phyloP scores from a whole-genome alignment of 2,113 vertebrate genomes.

The Anser cygnoides region DNA sequence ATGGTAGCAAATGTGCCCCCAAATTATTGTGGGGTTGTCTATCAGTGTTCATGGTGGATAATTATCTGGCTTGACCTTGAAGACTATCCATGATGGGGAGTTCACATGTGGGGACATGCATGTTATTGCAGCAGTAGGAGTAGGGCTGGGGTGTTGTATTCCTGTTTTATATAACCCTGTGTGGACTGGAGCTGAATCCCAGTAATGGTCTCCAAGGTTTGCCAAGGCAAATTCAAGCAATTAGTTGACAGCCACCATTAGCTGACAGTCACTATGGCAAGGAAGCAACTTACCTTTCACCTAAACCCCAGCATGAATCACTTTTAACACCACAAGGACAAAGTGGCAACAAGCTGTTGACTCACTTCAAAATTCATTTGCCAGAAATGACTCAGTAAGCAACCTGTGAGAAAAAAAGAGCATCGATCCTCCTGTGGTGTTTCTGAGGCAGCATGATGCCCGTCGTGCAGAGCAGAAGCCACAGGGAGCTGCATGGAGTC shows the following conservation, averaged over 20 bases:
- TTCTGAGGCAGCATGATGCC: not conserved
- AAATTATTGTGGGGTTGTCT: not conserved
- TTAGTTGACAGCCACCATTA: not conserved
- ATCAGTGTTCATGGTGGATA: not conserved
- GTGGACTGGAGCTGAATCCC: not conserved
- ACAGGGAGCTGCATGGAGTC: not conserved
- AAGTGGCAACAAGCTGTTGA: not conserved
- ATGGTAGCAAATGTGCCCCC: not conserved
- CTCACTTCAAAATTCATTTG: not conserved
- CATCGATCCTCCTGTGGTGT: not conserved
- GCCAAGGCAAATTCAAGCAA: not conserved
- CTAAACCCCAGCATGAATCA: not conserved
- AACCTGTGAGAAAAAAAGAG: not conserved
- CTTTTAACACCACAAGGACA: not conserved
- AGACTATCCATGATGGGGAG: not conserved
- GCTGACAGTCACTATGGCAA: not conserved
- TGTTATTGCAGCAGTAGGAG: not conserved
- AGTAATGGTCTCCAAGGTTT: not conserved
- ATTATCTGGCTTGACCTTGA: not conserved
- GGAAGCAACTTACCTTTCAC: not conserved
- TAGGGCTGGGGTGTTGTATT: not conserved
- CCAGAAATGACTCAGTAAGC: not conserved
- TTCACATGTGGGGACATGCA: not conserved
- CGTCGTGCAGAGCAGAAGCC: not conserved
- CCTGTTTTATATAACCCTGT: not conserved